Conservation (phyloP, 2,113 vertebrate species). For the Aldabrachelys gigantea region DNA sequence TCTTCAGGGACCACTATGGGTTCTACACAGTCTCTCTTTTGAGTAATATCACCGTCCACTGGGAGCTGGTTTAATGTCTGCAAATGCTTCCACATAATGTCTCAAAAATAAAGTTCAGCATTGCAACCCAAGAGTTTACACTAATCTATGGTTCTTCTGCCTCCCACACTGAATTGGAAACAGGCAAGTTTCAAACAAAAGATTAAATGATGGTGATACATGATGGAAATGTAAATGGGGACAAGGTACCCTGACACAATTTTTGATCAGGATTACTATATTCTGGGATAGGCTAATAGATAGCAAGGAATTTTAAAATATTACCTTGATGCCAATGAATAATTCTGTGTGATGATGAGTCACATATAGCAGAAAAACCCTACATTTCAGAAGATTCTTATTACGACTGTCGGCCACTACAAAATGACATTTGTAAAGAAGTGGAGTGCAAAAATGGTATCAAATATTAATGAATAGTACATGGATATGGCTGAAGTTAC, state of each 20-base stretch:
- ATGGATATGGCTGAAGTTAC: background rate
- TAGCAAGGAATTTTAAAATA: background rate
- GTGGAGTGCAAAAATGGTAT: background rate
- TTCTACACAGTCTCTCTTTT: background rate
- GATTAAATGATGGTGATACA: background rate
- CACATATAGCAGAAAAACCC: background rate
- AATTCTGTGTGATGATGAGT: background rate
- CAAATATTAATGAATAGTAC: background rate
- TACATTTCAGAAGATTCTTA: background rate
- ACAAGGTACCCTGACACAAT: fast-evolving
- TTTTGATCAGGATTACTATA: background rate
- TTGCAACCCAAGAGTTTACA: background rate
- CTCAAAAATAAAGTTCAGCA: background rate
- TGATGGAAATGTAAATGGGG: background rate
- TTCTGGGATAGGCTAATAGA: background rate
- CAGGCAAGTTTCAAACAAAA: background rate
- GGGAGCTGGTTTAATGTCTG: too few species aligned
- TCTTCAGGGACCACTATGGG: background rate
- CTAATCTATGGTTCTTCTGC: background rate
- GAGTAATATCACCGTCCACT: too few species aligned
- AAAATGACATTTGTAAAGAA: background rate
- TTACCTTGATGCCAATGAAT: background rate
- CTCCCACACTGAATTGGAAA: background rate
- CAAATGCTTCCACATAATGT: background rate
- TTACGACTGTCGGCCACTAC: background rate